Conservation (phyloP, 2,888 invertebrate genomes). For the Cordilura impudica region DNA sequence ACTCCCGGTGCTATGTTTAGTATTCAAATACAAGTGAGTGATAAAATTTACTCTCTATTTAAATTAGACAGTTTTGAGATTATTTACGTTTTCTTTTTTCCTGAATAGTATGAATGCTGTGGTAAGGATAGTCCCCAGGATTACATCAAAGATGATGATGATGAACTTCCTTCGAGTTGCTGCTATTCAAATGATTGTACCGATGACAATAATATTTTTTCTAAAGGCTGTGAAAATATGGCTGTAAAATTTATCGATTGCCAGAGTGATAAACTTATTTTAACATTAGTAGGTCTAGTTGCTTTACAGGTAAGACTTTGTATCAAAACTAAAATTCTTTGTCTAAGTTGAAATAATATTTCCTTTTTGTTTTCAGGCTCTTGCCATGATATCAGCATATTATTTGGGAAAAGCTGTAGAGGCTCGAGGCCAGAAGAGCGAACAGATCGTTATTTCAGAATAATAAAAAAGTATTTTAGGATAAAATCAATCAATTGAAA, state of each 20-base stretch:
- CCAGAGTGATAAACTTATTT: slow-evolving; percentile 64
- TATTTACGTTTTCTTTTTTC: not conserved
- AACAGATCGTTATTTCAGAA: slow-evolving; percentile 61
- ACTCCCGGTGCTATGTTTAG: slow-evolving; percentile 68
- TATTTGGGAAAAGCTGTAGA: slow-evolving; percentile 63
- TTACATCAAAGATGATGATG: slow-evolving; percentile 65
- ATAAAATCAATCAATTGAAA: slow-evolving; percentile 20
- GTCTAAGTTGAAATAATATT: not conserved
- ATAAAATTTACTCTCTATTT: not conserved
- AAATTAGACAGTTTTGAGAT: not conserved
- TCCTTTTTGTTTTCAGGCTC: slow-evolving; percentile 52
- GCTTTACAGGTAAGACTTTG: slow-evolving; percentile 66
- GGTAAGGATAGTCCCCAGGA: slow-evolving; percentile 71
- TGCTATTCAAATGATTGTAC: slow-evolving; percentile 69
- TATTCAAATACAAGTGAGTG: slow-evolving; percentile 67
- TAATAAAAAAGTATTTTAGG: slow-evolving; percentile 31
- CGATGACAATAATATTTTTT: slow-evolving; percentile 65
- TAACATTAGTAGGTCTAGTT: slow-evolving; percentile 63
- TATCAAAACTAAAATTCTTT: not conserved
- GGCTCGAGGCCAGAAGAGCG: slow-evolving; percentile 47
- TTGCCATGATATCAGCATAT: slow-evolving; percentile 63
- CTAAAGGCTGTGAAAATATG: slow-evolving; percentile 67
- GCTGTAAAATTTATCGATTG: slow-evolving; percentile 59
- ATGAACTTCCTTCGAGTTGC: slow-evolving; percentile 71
- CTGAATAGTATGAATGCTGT: slow-evolving; percentile 69